Evolutionary conservation across 2,888 invertebrate species (phyloP).

Genomic region (Lasioglossum villosulum): DNA sequence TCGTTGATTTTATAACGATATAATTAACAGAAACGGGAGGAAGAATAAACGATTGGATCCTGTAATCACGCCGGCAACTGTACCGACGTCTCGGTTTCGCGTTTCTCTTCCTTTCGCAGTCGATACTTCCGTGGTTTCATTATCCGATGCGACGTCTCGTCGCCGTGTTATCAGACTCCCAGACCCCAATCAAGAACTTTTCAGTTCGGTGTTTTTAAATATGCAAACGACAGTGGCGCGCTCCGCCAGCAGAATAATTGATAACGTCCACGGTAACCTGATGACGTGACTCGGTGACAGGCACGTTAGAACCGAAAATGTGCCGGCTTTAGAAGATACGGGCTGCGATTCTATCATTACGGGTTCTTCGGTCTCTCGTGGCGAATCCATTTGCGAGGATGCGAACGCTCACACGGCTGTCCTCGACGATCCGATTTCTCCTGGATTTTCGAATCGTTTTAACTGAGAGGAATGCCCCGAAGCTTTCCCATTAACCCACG

Average conservation of each 20-base stretch:
- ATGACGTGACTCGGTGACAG: neutral
- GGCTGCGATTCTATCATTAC: neutral
- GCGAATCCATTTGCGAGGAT: neutral
- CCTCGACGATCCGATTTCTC: neutral
- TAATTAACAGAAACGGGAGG: slow-evolving; percentile 56
- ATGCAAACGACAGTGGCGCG: slow-evolving; percentile 15
- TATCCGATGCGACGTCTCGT: slow-evolving; percentile 15
- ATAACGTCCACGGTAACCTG: slow-evolving; percentile 14
- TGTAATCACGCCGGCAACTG: neutral
- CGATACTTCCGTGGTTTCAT: slow-evolving; percentile 40
- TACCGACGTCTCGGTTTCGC: neutral
- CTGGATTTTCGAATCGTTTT: slow-evolving; percentile 28
- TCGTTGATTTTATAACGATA: slow-evolving; percentile 63
- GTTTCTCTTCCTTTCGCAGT: slow-evolving; percentile 4
- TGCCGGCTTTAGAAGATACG: too few species aligned
- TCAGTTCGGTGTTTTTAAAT: slow-evolving; percentile 17
- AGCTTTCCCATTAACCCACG: neutral
- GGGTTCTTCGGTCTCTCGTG: neutral
- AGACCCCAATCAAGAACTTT: slow-evolving; percentile 13
- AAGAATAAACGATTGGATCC: neutral
- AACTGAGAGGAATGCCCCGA: neutral
- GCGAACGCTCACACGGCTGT: slow-evolving; percentile 5
- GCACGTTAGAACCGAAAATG: slow-evolving; percentile 12
- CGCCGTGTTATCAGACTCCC: slow-evolving; percentile 6
- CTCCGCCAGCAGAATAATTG: slow-evolving; percentile 9